Base-by-base conservation (phyloP, 2,797 vertebrate genomes). In the Gorsachius magnificus region DNA sequence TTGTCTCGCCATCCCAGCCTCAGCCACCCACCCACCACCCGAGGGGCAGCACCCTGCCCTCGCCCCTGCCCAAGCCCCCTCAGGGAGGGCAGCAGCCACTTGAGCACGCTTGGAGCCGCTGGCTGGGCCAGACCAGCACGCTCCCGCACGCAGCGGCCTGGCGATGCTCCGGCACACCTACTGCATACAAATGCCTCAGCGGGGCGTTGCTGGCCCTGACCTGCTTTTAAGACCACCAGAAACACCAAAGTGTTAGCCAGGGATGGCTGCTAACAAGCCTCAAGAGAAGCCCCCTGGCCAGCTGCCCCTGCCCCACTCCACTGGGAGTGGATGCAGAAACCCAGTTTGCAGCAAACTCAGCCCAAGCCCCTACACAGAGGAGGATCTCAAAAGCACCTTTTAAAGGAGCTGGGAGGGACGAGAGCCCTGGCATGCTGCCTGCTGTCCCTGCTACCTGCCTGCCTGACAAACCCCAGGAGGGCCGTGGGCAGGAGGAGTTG, bases 391-490 rank as follows among this genome's bases (percentile, higher is more conserved):
- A 81, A 92, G 56, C 46, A 74, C 53, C 56, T 87, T 65, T 41
- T 31, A 53, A 84, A 94, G 60, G 43, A 63, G 25, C 2, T 79
- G 58, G 41, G 76, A 83, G 53, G 66, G 24, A 11, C 1, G 6
- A 93, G 48, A 65, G 65, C 54, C 51, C 36, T 58, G 38, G 90
- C 68, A 43, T 0, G 5, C 33, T 83, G 72, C 61, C 61, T 8
- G 2, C 26, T 1, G 1, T 51, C 60, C 82, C 82, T 74, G 68
- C n/a, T 82, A 91, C 87, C 82, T 88, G 89, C 48, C 82, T 51
- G n/a, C 17, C 85, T 83, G 77, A 79, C 63, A 83, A 68, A 93
- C 12, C 58, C 84, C 87, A 86, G 76, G 76, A 86, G 65, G 11
- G 72, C 33, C 1, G 0, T 1, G 3, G 45, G 71, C 71, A 89